Base-by-base conservation (phyloP, 2,888 invertebrate genomes). In the Drosophila algonquin region DNA sequence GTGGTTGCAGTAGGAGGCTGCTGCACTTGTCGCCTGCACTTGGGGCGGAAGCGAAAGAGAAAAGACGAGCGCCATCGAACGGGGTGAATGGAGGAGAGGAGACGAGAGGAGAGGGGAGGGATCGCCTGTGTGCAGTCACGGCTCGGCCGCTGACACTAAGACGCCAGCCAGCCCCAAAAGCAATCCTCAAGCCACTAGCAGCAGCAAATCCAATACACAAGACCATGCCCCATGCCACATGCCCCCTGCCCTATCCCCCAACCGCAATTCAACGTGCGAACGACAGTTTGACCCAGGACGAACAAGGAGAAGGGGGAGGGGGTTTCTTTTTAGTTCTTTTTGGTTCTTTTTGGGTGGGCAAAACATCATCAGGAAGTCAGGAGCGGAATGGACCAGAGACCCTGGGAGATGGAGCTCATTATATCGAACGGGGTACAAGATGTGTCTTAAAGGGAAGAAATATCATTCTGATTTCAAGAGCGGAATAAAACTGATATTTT, bases 241-340 rank as follows among this genome's bases (percentile, higher is more conserved):
- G 27, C 7, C 48, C 14, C 30, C n/a, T 8, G 3, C 57, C 50
- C 63, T 53, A 21, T 24, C 14, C 24, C 24, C 63, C 77, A 64
- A 88, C 83, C 88, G 81, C 89, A 84, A 87, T 81, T 88, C 84
- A 83, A 83, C 83, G 83, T 83, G 83, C 89, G 87, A 83, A 75
- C 89, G 83, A 83, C 87, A 83, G 83, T 83, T 83, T 83, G 83
- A 83, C 83, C 83, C 87, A 68, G 75, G 87, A 81, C 74, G 35
- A 40, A 6, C 10, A 40, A 50, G 48, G 46, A 44, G 18, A 21
- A 21, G 21, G 21, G 18, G 56, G 32, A 45, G 32, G 24, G 24
- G 16, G 70, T 27, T 50, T 71, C 60, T 52, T 64, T 69, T 58
- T 70, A 44, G 32, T 35, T 32, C 18, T 32, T 52, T 52, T 30